Conservation (phyloP, 1,140 invertebrate genomes). For the Plutomurus gul region DNA sequence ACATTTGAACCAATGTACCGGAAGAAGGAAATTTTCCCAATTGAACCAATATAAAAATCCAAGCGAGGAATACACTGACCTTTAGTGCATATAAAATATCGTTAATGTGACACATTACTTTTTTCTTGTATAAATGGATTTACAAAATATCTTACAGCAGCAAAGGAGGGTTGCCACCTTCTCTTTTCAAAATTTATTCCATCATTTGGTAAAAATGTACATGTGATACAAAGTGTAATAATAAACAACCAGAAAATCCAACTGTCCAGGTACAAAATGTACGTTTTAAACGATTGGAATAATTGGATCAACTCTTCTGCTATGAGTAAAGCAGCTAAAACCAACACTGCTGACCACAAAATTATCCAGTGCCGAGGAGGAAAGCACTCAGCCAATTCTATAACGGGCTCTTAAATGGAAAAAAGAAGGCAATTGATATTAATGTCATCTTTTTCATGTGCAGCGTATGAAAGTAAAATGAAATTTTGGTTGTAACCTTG, state of each 20-base stretch:
- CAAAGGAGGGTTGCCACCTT: slow-evolving; percentile 13
- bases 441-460: not conserved
- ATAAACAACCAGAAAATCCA: not conserved
- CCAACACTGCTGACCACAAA: too few species aligned
- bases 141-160: slow-evolving; percentile 32
- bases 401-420: too few species aligned
- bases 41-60: slow-evolving; percentile 81
- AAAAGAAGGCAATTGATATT: not conserved
- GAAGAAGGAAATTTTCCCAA: slow-evolving; percentile 81
- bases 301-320: not conserved
- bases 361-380: too few species aligned
- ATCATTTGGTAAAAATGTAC: not conserved
- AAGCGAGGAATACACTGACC: slow-evolving; percentile 73
- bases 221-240: not conserved
- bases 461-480: not conserved
- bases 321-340: not conserved
- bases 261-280: not conserved
- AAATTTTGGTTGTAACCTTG: not conserved
- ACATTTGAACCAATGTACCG: slow-evolving; percentile 82
- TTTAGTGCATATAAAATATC: not conserved
- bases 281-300: not conserved
- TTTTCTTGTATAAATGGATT: not conserved
- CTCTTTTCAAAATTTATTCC: not conserved
- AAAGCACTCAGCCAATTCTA: too few species aligned
- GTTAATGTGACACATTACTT: not conserved